phyloP scores from a whole-genome alignment of 2,113 vertebrate genomes.

The Menidia beryllina region DNA sequence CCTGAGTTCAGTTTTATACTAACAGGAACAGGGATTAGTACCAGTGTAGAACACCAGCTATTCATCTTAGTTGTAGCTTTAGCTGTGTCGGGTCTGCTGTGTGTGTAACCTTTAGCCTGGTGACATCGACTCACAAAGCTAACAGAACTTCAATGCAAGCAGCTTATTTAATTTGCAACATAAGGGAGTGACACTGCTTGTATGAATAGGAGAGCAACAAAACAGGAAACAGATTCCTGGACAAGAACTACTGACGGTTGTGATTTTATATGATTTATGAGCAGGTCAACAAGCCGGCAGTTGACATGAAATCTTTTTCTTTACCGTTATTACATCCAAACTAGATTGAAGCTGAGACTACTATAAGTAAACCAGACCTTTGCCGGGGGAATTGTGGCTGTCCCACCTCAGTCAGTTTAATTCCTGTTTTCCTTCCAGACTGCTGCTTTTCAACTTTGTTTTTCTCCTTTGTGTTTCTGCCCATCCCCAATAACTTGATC shows the following conservation, averaged over 20 bases:
- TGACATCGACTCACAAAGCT: constrained; percentile 22
- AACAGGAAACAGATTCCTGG: constrained; percentile 12
- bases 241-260: constrained; percentile 3
- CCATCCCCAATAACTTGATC: constrained; percentile 33
- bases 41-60: constrained; percentile 44
- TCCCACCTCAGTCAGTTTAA: constrained; percentile 27
- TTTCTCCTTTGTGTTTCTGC: constrained; percentile 48
- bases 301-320: constrained; percentile 12
- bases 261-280: constrained; percentile 4
- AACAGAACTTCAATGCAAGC: constrained; percentile 25
- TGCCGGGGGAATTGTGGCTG: constrained; percentile 11
- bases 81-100: constrained; percentile 47
- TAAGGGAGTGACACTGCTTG: neutral
- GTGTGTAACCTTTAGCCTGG: constrained; percentile 27
- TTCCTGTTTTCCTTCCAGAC: constrained; percentile 46
- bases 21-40: constrained; percentile 67
- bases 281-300: constrained; percentile 21
- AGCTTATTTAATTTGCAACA: constrained; percentile 21
- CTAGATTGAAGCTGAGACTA: constrained; percentile 12
- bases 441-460: constrained; percentile 62
- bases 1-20: constrained; percentile 56
- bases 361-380: constrained; percentile 2
- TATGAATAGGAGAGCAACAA: constrained; percentile 1
- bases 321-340: neutral
- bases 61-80: constrained; percentile 55